phyloP scores from a whole-genome alignment of 2,888 invertebrate species.

The Pterobdella sp. region DNA sequence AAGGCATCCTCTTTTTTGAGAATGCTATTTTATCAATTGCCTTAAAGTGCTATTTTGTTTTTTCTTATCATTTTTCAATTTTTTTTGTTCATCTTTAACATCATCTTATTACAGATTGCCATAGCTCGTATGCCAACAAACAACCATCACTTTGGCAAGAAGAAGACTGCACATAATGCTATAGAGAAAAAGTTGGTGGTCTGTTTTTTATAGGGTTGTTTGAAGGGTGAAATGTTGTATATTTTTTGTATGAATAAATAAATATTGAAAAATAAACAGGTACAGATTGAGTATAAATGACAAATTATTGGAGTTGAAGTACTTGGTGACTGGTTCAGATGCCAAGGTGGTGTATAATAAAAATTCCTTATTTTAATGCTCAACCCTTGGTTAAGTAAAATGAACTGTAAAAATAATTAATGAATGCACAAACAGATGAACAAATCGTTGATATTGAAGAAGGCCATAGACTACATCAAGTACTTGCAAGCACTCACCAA shows the following conservation, averaged over 20 bases:
- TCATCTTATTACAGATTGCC: constrained; percentile 20
- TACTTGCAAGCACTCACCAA: constrained; percentile 77
- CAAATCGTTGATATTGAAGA: constrained; percentile 92
- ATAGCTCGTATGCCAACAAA: constrained; percentile 20
- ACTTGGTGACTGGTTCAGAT: constrained; percentile 73
- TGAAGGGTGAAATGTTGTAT: neutral
- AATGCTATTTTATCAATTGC: too few relatives aligned
- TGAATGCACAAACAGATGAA: constrained; percentile 57
- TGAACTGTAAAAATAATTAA: too few relatives aligned
- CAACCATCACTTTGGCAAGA: constrained; percentile 41
- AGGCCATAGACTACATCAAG: constrained; percentile 90
- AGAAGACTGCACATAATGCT: constrained; percentile 75
- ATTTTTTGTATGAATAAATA: neutral
- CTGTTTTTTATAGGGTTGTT: neutral
- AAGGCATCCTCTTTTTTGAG: too few relatives aligned
- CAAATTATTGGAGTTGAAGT: constrained; percentile 84
- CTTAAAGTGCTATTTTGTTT: too few relatives aligned
- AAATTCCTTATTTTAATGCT: neutral
- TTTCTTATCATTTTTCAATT: too few relatives aligned
- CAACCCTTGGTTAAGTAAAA: too few relatives aligned
- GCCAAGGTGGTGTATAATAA: constrained; percentile 46
- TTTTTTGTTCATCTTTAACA: too few relatives aligned
- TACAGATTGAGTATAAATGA: constrained; percentile 98
- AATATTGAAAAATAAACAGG: constrained; percentile 48
- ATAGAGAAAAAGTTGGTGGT: constrained; percentile 73